Evolutionary conservation across 1,140 invertebrate species (phyloP).

Genomic region (Drosophila tropicalis): DNA sequence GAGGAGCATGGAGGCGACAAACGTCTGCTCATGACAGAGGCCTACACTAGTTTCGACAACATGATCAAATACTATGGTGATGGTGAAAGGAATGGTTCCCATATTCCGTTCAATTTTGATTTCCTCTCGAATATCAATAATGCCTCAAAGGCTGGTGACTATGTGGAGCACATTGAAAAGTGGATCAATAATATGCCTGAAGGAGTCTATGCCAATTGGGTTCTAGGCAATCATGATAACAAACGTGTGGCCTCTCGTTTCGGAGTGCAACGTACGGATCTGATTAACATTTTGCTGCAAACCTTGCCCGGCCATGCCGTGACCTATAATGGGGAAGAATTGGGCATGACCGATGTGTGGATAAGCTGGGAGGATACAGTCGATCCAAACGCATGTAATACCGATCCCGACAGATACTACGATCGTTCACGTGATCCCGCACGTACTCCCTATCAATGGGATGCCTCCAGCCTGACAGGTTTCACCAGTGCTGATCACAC

Average conservation of each 20-base stretch:
- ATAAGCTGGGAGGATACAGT: conserved; percentile 85
- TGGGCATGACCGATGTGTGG: conserved; percentile 89
- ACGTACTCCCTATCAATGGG: conserved; percentile 89
- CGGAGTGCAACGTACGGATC: conserved; percentile 87
- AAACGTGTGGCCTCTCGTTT: conserved; percentile 87
- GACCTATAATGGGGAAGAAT: conserved; percentile 91
- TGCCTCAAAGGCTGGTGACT: conserved; percentile 85
- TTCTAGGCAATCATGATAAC: conserved; percentile 88
- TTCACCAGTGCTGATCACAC: conserved; percentile 86
- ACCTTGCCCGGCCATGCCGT: conserved; percentile 88
- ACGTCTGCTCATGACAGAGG: conserved; percentile 87
- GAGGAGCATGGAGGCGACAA: conserved; percentile 83
- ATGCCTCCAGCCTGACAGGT: conserved; percentile 84
- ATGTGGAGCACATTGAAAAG: conserved; percentile 84
- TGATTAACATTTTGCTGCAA: conserved; percentile 86
- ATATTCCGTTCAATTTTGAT: conserved; percentile 88
- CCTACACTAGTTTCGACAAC: conserved; percentile 84
- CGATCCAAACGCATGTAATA: conserved; percentile 71
- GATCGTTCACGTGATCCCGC: conserved; percentile 84
- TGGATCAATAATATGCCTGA: conserved; percentile 86
- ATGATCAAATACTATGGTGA: conserved; percentile 87
- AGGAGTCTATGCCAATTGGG: conserved; percentile 85
- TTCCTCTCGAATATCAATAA: conserved; percentile 84
- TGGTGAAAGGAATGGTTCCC: conserved; percentile 84
- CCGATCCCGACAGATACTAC: conserved; percentile 73